Evolutionary conservation across 2,797 vertebrate genomes (phyloP), one percentile per base, ranked within the genome.

Genomic region (Glyptemys insculpta): DNA sequence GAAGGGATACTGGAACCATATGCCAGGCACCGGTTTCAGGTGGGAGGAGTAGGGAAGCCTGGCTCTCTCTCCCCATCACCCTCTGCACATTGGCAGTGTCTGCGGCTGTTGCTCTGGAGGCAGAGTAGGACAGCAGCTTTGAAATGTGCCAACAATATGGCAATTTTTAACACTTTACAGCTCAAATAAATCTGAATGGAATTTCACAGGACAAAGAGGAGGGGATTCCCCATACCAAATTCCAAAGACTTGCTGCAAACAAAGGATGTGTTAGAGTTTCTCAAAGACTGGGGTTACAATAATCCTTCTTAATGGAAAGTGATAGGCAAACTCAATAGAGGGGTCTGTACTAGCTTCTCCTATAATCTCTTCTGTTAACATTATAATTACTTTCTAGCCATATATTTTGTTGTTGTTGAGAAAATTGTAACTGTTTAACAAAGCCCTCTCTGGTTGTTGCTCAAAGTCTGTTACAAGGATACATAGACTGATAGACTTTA

Each of bases 51-150:
- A 85, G 81, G 12, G 53, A 93, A 78, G 5, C 34, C 23, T 86
- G 54, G 1, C 15, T 88, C 19, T 50, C 31, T 68, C 2, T 15
- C 12, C 81, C 50, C 10, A 12, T n/a, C 34, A 5, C 8, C 89
- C 8, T 54, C 27, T 72, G 25, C 80, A 18, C 31, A 72, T 12
- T 0, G 0, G 8, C 6, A 1, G 1, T 90, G n/a, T 5, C 15
- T 65, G 83, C 65, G 72, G n/a, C 23, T 68, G 65, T 18, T 68
- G 65, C 62, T 37, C 18, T 68, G 16, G 65, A n/a, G 9, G 29
- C 34, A 68, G 34, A 19, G n/a, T 68, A 21, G 47, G 25, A 83
- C 57, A 59, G 29, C 57, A 59, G 6, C 29, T 29, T 59, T 59
- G 29, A 27, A 59, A 59, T 59, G 27, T 59, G 50, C 15, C 11